phyloP scores from a whole-genome alignment of 2,113 vertebrate genomes.

The Daboia siamensis region DNA sequence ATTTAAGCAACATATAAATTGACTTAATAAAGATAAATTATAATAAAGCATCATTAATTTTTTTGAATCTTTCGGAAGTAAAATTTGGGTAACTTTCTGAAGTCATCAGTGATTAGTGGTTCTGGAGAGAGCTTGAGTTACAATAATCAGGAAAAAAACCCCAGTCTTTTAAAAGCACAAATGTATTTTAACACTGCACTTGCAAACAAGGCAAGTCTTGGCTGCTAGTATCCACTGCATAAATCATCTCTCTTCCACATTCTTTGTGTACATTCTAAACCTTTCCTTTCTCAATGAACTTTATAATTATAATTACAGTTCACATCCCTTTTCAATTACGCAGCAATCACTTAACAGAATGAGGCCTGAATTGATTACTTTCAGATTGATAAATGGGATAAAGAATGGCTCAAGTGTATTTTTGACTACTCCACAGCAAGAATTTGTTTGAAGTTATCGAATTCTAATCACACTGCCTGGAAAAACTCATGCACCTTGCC shows the following conservation, averaged over 20 bases:
- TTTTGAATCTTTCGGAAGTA: neutral
- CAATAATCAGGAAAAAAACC: neutral
- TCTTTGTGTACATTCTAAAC: neutral
- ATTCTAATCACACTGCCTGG: neutral
- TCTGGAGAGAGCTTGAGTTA: neutral
- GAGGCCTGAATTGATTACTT: slow-evolving; percentile 20
- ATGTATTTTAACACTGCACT: neutral
- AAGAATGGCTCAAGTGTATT: neutral
- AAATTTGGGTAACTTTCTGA: neutral
- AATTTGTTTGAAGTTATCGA: neutral
- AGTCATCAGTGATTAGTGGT: neutral
- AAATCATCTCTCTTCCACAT: neutral
- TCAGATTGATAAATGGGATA: neutral
- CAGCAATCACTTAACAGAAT: neutral
- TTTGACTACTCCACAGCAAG: neutral
- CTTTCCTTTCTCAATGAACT: neutral
- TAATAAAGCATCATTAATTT: neutral
- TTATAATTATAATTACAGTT: neutral
- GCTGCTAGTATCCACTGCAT: neutral
- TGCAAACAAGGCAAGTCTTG: neutral
- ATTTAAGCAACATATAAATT: neutral
- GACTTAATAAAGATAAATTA: neutral
- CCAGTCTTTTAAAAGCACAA: neutral
- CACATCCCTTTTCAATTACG: neutral
- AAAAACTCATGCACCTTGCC: neutral